Percentiles rank a stretch among this genome's conserved stretches.
phyloP scores from a whole-genome alignment of 2,888 invertebrate genomes.

The Stenolophus ochropezus region DNA sequence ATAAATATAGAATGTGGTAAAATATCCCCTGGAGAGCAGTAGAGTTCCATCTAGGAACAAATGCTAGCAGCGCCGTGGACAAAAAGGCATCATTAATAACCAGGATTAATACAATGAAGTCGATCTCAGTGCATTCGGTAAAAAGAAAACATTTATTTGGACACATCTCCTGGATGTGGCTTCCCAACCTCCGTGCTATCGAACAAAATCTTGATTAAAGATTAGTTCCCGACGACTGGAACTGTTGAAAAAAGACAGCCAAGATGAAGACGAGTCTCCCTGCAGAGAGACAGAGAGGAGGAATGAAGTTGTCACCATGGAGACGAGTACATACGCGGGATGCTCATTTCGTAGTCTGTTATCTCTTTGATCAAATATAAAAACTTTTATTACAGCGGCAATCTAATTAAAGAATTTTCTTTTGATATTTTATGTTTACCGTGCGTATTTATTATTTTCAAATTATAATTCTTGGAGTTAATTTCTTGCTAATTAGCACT shows the following conservation, averaged over 20 bases:
- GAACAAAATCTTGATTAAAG: slow-evolving; percentile 58
- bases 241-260: background rate
- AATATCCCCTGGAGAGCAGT: background rate
- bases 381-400: slow-evolving; percentile 55
- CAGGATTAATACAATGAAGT: slow-evolving; percentile 37
- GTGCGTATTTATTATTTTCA: slow-evolving; percentile 25
- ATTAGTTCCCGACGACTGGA: slow-evolving; percentile 50
- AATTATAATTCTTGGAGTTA: background rate
- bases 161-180: slow-evolving; percentile 39
- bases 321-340: slow-evolving; percentile 46
- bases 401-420: slow-evolving; percentile 55
- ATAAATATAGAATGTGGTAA: slow-evolving; percentile 9
- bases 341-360: slow-evolving; percentile 55
- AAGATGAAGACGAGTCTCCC: background rate
- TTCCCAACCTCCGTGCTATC: slow-evolving; percentile 37
- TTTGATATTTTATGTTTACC: slow-evolving; percentile 43
- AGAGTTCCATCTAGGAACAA: slow-evolving; percentile 11
- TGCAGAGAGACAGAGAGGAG: slow-evolving; percentile 1
- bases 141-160: slow-evolving; percentile 48
- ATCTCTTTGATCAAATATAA: slow-evolving; percentile 59
- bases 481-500: slow-evolving; percentile 12
- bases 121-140: slow-evolving; percentile 29
- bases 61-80: slow-evolving; percentile 12
- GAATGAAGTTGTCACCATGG: slow-evolving; percentile 53
- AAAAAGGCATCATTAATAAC: slow-evolving; percentile 40